Base-by-base conservation (phyloP, 1,140 invertebrate genomes). In the Drosophila lini region DNA sequence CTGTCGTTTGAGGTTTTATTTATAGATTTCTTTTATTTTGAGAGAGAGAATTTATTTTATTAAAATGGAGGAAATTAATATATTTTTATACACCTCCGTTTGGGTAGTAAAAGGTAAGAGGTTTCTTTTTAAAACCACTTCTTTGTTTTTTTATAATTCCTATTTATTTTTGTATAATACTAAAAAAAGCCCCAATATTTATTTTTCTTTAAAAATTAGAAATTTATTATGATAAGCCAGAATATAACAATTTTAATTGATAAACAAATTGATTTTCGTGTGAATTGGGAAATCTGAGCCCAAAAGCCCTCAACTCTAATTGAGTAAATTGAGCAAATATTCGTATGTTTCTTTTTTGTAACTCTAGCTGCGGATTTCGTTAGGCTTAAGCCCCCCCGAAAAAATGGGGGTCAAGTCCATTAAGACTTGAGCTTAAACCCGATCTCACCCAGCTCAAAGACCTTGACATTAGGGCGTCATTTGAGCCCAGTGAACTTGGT, bases 381-480 rank as follows among this genome's bases (percentile, higher is more conserved):
- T 59, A 34, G 47, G 48, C 74, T 70, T 48, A 16, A 44, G 44
- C 62, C 44, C 42, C 74, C 40, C 62, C n/a, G 0, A 10, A 25
- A 62, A 31, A 62, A 79, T 79, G 40, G 70, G 77, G 80, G 80
- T 83, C 80, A 79, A 79, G 69, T 61, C 71, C 73, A 76, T 63
- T 82, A 67, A 63, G 68, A 34, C 38, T 41, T 11, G 63, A 63
- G 68, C 36, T 44, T 45, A 45, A 75, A 71, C 47, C 28, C 47
- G 57, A 68, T 59, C 62, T 34, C 56, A 36, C 32, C 13, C 11
- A 52, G 48, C 61, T 31, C 52, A 67, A 32, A 76, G 73, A 61
- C 81, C 81, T 83, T 83, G 81, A 83, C 81, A 80, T 84, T 84
- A 83, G 81, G 71, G 77, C 61, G 70, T 71, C 65, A 50, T 15